A percentile compares a stretch with the other conserved stretches of the same genome.
phyloP scores from a whole-genome alignment of 2,797 vertebrate species.

The Spheniscus humboldti region DNA sequence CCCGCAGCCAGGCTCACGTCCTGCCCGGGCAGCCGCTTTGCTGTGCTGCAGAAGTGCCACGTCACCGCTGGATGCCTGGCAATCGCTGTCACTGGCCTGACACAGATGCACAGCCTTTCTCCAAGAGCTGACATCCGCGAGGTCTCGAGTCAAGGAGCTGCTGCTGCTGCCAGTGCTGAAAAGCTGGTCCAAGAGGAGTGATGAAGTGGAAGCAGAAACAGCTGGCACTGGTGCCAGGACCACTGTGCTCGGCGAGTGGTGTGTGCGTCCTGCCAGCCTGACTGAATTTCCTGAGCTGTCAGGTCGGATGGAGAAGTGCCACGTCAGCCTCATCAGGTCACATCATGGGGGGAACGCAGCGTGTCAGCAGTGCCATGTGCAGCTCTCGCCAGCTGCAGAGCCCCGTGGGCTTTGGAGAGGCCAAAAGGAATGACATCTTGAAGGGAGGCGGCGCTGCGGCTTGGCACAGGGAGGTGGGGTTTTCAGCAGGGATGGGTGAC shows the following conservation, averaged over 20 bases:
- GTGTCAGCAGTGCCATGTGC: neutral
- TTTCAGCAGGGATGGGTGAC: neutral
- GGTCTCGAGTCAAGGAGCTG: neutral
- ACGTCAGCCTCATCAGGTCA: neutral
- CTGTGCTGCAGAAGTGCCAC: neutral
- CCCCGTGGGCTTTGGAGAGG: neutral
- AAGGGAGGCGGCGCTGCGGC: fast-evolving
- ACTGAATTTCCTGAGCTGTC: neutral
- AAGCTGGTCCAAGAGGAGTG: neutral
- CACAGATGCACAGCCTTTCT: neutral
- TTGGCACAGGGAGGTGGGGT: neutral
- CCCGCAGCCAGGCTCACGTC: fast-evolving
- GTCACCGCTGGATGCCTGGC: fast-evolving
- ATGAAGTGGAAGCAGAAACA: constrained; percentile 33
- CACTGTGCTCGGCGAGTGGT: fast-evolving
- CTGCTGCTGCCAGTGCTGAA: neutral
- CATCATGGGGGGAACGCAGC: fast-evolving
- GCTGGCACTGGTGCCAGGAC: fast-evolving
- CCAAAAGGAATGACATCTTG: neutral
- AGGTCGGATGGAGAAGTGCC: neutral
- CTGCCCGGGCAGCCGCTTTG: neutral
- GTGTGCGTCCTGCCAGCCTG: neutral
- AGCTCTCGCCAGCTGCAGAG: neutral
- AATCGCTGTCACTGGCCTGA: neutral
- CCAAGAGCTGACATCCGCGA: neutral